Evolutionary conservation across 2,113 vertebrate species (phyloP).

Genomic region (Panthera tigris): DNA sequence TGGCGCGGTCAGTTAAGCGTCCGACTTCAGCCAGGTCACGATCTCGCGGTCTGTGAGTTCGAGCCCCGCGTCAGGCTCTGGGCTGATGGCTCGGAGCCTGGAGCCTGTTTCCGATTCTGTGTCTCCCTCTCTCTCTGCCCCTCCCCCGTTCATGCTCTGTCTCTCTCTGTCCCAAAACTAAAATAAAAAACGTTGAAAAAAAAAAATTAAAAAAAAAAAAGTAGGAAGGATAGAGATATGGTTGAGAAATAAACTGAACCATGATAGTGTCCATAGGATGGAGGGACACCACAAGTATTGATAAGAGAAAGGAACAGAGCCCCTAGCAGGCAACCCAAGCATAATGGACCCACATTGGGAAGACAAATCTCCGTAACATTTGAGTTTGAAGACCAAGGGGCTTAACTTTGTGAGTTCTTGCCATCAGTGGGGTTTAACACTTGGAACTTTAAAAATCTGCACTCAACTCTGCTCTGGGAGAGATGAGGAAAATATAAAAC

Average conservation of each 20-base stretch:
- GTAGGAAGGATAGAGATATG: not conserved
- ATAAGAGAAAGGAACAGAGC: not conserved
- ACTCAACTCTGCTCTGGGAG: not conserved
- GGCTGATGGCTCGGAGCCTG: no score
- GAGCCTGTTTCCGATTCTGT: no score
- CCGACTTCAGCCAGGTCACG: no score
- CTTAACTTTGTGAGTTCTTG: not conserved
- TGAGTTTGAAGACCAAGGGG: not conserved
- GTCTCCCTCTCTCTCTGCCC: no score
- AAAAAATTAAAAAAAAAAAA: no score
- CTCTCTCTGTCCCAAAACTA: no score
- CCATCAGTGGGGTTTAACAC: not conserved
- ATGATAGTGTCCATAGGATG: not conserved
- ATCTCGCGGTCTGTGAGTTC: no score
- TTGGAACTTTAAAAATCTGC: not conserved
- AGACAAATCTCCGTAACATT: not conserved
- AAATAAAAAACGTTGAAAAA: no score
- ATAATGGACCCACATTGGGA: not conserved
- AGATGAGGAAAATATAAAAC: not conserved
- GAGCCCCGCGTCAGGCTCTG: no score
- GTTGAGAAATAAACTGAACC: not conserved
- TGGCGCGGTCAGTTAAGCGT: no score
- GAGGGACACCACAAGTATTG: not conserved
- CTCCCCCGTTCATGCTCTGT: no score
- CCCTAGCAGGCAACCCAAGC: not conserved